Evolutionary conservation across 2,888 invertebrate species (phyloP), one percentile per base, ranked within the genome.

Genomic region (Epistrophella euchroma): DNA sequence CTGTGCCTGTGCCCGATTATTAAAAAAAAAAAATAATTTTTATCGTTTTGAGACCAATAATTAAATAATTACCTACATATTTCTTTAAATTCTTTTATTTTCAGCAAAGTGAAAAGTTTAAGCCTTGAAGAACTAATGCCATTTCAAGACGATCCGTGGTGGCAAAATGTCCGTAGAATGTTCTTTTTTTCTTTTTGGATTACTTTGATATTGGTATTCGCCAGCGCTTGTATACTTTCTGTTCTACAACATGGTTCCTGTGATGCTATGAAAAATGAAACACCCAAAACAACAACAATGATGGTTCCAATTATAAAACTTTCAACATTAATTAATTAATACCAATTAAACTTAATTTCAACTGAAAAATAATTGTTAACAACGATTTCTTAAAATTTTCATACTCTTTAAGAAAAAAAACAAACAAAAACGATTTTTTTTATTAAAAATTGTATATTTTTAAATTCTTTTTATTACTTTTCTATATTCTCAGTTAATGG

Each of bases 151-250:
- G 93, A 94, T 87, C 91, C 92, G 0, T 92, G 93, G 88, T 94
- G 94, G 95, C 92, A 93, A 1, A 91, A 93, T 0, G 89, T 93
- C 1, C 92, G 94, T 0, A 91, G 93, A 75, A 90, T 92, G 77
- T 89, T 94, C 25, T 89, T 93, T 85, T 88, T 93, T 40, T 90
- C 93, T 88, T 93, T 94, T 91, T 94, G 94, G 93, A 91, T 93
- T 0, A 89, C 92, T 40, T 90, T 94, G 86, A 90, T 93, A 1
- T 90, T 93, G 89, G 92, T 93, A 88, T 92, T 94, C 0, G 90
- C 93, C 4, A 90, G 93, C 56, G 91, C 93, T 28, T 93, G 93
- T 4, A 90, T 91, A 43, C 90, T 94, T 47, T 90, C 92, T 5
- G 90, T 91, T 75, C 52, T 89, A 22, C 88, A 90, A 32, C 77